phyloP scores from a whole-genome alignment of 2,797 vertebrate genomes.

The Tiaroga cobitis region DNA sequence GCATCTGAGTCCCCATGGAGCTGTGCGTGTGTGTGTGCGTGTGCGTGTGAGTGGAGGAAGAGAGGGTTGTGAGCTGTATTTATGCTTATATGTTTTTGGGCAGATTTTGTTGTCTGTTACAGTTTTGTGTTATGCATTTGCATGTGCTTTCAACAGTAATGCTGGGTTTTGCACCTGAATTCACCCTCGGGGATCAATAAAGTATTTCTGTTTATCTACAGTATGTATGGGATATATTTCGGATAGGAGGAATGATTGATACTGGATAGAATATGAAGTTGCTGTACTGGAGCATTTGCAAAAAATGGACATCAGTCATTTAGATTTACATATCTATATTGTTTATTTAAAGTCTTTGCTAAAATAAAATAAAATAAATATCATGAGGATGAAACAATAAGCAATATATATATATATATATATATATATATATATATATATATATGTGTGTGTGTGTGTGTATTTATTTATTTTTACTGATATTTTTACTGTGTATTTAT shows the following conservation, averaged over 20 bases:
- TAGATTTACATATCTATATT: not conserved
- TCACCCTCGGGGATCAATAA: conserved; percentile 30
- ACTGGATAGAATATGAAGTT: too few species aligned
- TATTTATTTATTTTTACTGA: too few species aligned
- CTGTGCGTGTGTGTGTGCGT: conserved; percentile 1
- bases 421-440: too few species aligned
- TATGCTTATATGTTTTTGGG: conserved; percentile 14
- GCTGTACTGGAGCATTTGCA: too few species aligned
- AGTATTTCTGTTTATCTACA: conserved; percentile 15
- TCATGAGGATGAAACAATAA: not conserved
- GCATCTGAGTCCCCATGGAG: conserved; percentile 71
- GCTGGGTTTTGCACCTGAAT: conserved; percentile 30
- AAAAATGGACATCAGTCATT: not conserved
- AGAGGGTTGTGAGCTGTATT: conserved; percentile 5
- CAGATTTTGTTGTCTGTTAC: conserved; percentile 31
- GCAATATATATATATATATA: too few species aligned
- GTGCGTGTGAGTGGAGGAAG: not conserved
- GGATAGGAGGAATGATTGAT: not conserved
- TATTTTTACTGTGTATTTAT: too few species aligned
- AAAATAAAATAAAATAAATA: not conserved
- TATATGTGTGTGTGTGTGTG: too few species aligned
- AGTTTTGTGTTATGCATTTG: conserved; percentile 40
- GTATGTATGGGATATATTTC: not conserved
- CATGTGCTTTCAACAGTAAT: conserved; percentile 29
- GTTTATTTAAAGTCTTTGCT: not conserved